A percentile compares a stretch with the other conserved stretches of the same genome.
Conservation (phyloP, 2,888 invertebrate species). For the Melinaea marsaeus region DNA sequence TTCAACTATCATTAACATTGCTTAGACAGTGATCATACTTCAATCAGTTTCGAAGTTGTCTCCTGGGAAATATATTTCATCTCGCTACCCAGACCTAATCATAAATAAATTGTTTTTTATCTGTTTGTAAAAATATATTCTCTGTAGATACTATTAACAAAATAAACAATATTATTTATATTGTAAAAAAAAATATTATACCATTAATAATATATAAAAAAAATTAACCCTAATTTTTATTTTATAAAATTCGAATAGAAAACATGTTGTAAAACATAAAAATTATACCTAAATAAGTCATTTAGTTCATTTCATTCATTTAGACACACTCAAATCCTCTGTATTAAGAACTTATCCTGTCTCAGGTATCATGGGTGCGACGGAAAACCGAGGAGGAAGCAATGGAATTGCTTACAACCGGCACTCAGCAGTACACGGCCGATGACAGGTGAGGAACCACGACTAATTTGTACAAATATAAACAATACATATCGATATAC, state of each 20-base stretch:
- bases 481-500: slow-evolving; percentile 3
- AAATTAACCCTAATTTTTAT: too few relatives aligned
- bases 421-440: slow-evolving; percentile 67
- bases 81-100: slow-evolving; percentile 10
- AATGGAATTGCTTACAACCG: slow-evolving; percentile 69
- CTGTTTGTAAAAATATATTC: neutral
- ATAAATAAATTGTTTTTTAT: neutral
- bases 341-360: slow-evolving; percentile 8
- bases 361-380: slow-evolving; percentile 69
- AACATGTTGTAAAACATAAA: too few relatives aligned
- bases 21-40: slow-evolving; percentile 8
- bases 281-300: neutral
- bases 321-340: neutral
- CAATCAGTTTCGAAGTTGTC: slow-evolving; percentile 12
- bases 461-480: neutral
- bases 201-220: too few relatives aligned
- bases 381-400: slow-evolving; percentile 69
- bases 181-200: too few relatives aligned
- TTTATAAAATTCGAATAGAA: too few relatives aligned
- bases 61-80: slow-evolving; percentile 24
- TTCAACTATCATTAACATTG: neutral
- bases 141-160: neutral
- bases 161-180: too few relatives aligned
- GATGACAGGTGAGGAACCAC: slow-evolving; percentile 56
- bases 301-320: neutral